Base-by-base conservation (phyloP, 2,113 vertebrate genomes). In the Pseudois nayaur region DNA sequence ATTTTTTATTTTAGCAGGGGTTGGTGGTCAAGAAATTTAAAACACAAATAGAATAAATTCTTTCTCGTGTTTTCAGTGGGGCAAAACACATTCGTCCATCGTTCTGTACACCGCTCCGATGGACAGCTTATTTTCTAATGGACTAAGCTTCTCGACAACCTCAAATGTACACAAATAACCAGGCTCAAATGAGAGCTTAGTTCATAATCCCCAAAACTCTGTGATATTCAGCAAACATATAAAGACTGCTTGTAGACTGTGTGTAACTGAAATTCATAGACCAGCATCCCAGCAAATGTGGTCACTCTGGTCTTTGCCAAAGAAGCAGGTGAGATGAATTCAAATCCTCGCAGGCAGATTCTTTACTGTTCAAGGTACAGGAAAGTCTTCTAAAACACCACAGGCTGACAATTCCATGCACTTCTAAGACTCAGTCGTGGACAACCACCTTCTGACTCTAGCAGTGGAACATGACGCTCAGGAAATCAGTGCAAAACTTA, bases 301-400 rank as follows among this genome's bases (percentile, higher is more conserved):
- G 14, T 8, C 23, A 40, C 14, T 36, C 67, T 12, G n/a, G 3
- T 17, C 43, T 81, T 21, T n/a, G 36, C 33, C 25, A 13, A 11
- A 76, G 13, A 64, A 48, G 29, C 48, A 59, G 33, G 9, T 12
- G 43, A 87, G 74, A 45, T 40, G 9, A 79, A 60, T 62, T 57
- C 27, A 84, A 57, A 81, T 45, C 29, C 40, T 82, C 2, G 3
- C n/a, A 74, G n/a, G n/a, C n/a, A 74, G 19, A 74, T 40, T 74
- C 67, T 40, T 74, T 74, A 40, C 67, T 1, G 0, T 40, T 74
- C 0, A 5, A 40, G n/a, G 19, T 23, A 40, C 5, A 12, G 10
- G 67, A 21, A 40, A 23, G n/a, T 13, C 9, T 74, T 74, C 25
- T 5, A 27, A 78, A 29, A 29, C 19, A 15, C 3, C 15, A 5